Evolutionary conservation across 2,797 vertebrate species (phyloP), one percentile per base, ranked within the genome.

Genomic region (Avahi laniger): DNA sequence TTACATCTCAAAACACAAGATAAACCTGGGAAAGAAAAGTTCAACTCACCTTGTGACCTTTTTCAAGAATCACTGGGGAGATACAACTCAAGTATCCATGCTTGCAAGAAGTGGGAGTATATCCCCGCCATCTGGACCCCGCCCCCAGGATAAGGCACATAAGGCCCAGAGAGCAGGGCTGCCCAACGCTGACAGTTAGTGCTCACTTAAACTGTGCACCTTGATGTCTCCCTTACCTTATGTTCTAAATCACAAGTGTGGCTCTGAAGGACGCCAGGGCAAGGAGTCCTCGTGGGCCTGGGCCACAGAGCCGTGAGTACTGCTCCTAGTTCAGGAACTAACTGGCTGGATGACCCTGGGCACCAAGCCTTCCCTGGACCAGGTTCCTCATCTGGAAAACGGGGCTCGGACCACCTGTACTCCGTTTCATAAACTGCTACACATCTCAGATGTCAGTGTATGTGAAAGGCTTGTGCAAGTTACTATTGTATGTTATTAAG

Each of bases 31-130:
- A 41, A 59, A 80, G 20, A 70, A 50, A 61, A 72, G 30, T 14
- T 82, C 26, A 80, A 15, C 18, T 20, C 54, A 28, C 52, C 11
- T 7, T 28, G 30, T 26, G 57, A 15, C 33, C 15, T 59, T 81
- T 30, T 6, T 38, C 41, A 59, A 82, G 75, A 67, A 13, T 43
- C 65, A 35, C 7, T 1, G 38, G 24, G 24, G 41, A 46, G 52
- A 33, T 13, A 48, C 26, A 9, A 35, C 13, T 50, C 8, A 50
- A n/a, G 12, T 2, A 15, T 28, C 46, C 22, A 26, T 0, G 28
- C n/a, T 0, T 26, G 35, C 4, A 3, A 61, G 46, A n/a, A 35
- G 43, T 1, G 8, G 59, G 17, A 1, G 2, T 13, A 1, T 0
- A 38, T 4, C 24, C 13, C 3, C 0, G 3, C 38, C 46, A 3